These are phyloP conservation scores for Drosophila kuntzei DNA, from an alignment of 2,888 invertebrate species.

Conservation along the genomic window DNA sequence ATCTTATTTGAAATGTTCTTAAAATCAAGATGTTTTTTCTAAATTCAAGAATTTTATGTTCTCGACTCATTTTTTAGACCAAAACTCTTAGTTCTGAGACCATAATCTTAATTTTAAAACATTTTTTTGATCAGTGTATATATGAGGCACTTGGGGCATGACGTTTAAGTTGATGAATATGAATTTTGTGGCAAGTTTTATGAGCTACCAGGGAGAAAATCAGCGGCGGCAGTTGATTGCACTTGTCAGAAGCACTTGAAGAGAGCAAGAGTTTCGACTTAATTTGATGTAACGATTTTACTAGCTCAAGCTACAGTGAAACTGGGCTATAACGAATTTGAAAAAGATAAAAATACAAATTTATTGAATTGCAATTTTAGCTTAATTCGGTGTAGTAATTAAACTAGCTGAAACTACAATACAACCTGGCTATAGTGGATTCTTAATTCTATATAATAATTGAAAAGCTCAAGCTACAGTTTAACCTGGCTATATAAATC, in stretches of 20 bases:
- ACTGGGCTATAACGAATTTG: neutral
- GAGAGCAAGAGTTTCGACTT: constrained; percentile 33
- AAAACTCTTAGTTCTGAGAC: no score
- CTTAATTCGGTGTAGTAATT: neutral
- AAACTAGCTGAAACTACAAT: neutral
- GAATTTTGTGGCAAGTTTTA: constrained; percentile 65
- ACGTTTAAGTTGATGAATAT: constrained; percentile 73
- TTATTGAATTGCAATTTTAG: no score
- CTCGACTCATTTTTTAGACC: no score
- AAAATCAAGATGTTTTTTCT: no score
- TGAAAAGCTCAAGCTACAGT: no score
- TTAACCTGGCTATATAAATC: no score
- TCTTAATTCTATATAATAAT: no score
- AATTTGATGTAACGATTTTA: constrained; percentile 52
- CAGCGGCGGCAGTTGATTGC: constrained; percentile 49
- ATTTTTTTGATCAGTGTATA: no score
- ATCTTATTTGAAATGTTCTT: no score
- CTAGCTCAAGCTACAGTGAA: constrained; percentile 30
- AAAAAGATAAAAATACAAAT: neutral
- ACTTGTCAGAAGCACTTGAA: constrained; percentile 37
- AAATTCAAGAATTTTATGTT: no score
- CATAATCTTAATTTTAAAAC: no score
- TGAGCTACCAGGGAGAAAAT: constrained; percentile 31
- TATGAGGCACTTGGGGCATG: constrained; percentile 54
- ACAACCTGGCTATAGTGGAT: neutral